These are phyloP conservation scores for Apteryx owenii DNA, from an alignment of 2,113 vertebrate species.

Conservation along the genomic window DNA sequence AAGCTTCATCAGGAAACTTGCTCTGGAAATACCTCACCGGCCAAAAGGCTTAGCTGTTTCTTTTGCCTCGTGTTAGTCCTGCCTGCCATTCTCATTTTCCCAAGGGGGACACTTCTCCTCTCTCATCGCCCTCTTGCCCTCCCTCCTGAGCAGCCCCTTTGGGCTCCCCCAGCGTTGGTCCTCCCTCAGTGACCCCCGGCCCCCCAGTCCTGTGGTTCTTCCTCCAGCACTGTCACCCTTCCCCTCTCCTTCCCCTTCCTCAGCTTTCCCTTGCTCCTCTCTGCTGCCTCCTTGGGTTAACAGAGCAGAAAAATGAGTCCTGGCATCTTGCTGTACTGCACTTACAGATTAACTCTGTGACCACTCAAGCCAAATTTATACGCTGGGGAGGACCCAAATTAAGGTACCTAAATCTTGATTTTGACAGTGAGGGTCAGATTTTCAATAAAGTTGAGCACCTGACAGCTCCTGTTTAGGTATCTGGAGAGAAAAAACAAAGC, in stretches of 20 bases:
- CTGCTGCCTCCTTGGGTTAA: not conserved
- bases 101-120: not conserved
- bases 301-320: not conserved
- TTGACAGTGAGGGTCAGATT: not conserved
- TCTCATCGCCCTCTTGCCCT: not conserved
- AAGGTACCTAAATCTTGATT: not conserved
- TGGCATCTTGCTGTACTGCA: not conserved
- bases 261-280: not conserved
- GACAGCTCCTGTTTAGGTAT: not conserved
- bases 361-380: not conserved
- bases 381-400: not conserved
- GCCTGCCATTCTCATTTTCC: not conserved
- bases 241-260: not conserved
- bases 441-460: not conserved
- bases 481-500: not conserved
- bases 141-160: too few relatives aligned
- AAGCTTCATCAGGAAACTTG: not conserved
- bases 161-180: accelerated
- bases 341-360: not conserved
- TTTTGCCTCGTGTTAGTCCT: not conserved
- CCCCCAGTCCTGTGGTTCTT: not conserved
- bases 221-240: not conserved
- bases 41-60: not conserved
- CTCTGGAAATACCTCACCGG: not conserved
- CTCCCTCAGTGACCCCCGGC: not conserved